These are phyloP conservation scores for Tapera naevia DNA, from an alignment of 2,797 vertebrate species.

Conservation along the genomic window DNA sequence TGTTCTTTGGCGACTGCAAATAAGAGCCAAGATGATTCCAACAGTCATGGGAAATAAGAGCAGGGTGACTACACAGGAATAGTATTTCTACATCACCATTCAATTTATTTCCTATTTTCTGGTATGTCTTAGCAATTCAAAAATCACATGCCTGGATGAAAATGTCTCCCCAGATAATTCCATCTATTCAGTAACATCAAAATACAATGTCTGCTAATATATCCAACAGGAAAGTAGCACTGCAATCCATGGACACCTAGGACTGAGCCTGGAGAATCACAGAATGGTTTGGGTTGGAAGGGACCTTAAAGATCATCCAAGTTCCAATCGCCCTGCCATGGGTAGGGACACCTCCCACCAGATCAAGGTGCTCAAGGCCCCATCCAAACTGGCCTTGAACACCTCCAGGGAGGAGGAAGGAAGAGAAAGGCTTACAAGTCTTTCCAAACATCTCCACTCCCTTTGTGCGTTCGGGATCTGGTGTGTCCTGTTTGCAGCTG, in stretches of 20 bases:
- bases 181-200: not conserved
- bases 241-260: not conserved
- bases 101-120: not conserved
- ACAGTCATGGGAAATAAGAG: not conserved
- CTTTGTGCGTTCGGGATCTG: rapidly evolving
- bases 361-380: too few relatives aligned
- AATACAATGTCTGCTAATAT: rapidly evolving
- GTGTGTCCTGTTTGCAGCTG: not conserved
- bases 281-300: too few relatives aligned
- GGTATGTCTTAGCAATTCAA: not conserved
- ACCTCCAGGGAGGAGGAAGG: too few relatives aligned
- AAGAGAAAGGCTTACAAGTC: not conserved
- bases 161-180: not conserved
- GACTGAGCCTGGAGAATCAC: not conserved
- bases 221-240: not conserved
- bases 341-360: too few relatives aligned
- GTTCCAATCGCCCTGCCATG: too few relatives aligned
- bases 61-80: rapidly evolving
- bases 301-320: too few relatives aligned
- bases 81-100: not conserved
- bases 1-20: rapidly evolving
- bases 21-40: not conserved
- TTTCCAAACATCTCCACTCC: not conserved
- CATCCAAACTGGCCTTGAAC: too few relatives aligned
- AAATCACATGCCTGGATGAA: not conserved